Evolutionary conservation across 37 sponge, comb jelly and placozoan genomes (phyloP).

Genomic region (Petrosia ficiformis): DNA sequence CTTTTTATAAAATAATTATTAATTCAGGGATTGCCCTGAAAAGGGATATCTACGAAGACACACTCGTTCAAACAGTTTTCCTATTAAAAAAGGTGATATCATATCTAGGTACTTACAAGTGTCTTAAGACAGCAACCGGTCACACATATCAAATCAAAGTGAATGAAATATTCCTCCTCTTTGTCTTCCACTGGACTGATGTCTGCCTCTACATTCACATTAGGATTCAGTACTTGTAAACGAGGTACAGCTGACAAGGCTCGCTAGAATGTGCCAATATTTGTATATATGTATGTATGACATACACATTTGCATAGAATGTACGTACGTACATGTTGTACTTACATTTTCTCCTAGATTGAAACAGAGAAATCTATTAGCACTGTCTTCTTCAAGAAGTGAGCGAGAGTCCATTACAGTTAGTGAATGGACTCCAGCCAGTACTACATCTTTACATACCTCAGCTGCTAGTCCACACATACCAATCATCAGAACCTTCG

Average conservation of each 20-base stretch:
- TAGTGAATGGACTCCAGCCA: conserved; percentile 87
- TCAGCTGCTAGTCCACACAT: conserved; percentile 82
- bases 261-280: conserved; percentile 28
- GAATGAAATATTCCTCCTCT: conserved; percentile 59
- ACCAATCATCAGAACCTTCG: conserved; percentile 71
- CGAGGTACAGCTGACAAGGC: conserved; percentile 57
- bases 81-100: background rate
- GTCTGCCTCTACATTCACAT: conserved; percentile 54
- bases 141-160: conserved; percentile 73
- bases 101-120: conserved; percentile 31
- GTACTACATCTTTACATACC: conserved; percentile 89
- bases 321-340: too few relatives aligned
- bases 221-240: conserved; percentile 74
- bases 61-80: too few relatives aligned
- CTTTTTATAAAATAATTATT: too few relatives aligned
- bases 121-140: conserved; percentile 22
- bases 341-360: conserved; percentile 30
- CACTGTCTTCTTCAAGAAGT: conserved; percentile 13
- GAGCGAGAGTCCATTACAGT: conserved; percentile 70
- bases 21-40: too few relatives aligned
- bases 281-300: background rate
- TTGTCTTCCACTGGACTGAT: conserved; percentile 43
- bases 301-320: too few relatives aligned
- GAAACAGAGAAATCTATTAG: conserved; percentile 46
- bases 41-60: too few relatives aligned